Conservation (phyloP, 2,113 vertebrate species). For the Antechinus stuartii region DNA sequence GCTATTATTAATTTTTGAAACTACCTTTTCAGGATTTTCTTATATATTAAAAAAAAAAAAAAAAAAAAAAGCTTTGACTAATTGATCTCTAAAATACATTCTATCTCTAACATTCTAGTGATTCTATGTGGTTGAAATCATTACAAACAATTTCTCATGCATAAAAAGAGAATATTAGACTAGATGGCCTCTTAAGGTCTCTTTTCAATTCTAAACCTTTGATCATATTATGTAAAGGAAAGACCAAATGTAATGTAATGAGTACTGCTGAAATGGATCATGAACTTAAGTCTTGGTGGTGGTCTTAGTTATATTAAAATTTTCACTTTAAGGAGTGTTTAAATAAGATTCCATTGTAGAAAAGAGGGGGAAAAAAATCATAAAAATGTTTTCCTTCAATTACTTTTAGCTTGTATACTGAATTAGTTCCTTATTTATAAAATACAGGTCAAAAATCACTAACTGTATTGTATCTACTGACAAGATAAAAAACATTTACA, state of each 20-base stretch:
- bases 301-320: neutral
- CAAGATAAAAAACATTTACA: slow-evolving; percentile 15
- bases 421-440: slow-evolving; percentile 49
- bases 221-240: neutral
- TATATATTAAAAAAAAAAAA: neutral
- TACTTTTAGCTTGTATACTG: neutral
- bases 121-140: neutral
- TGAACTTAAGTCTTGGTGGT: neutral
- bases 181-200: neutral
- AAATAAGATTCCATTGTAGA: neutral
- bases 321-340: neutral
- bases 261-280: neutral
- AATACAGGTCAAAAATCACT: slow-evolving; percentile 35
- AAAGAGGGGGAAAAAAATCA: neutral
- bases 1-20: neutral
- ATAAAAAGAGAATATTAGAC: neutral
- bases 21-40: neutral
- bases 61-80: neutral
- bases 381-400: neutral
- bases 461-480: neutral
- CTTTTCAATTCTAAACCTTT: neutral
- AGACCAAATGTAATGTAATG: neutral
- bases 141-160: neutral
- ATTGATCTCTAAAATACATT: neutral
- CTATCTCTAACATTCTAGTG: neutral